Evolutionary conservation across 2,888 invertebrate genomes (phyloP).

Genomic region (Amiota minor): DNA sequence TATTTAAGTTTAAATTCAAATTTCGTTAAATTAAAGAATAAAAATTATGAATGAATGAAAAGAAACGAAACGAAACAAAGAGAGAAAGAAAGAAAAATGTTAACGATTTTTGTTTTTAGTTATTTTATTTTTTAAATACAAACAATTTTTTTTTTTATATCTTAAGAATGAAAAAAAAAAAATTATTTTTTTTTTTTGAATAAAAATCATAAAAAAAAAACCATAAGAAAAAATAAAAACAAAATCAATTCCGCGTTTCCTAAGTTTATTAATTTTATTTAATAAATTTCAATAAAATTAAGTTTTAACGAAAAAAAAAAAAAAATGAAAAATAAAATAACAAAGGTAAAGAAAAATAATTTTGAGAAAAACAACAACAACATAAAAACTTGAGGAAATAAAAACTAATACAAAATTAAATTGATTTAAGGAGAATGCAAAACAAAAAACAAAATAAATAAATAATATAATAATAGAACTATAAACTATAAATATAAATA

Average conservation of each 20-base stretch:
- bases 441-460: slow-evolving; percentile 31
- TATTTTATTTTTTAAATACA: background rate
- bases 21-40: slow-evolving; percentile 31
- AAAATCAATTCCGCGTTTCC: background rate
- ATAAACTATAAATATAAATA: slow-evolving; percentile 17
- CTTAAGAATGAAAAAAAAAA: background rate
- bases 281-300: no score
- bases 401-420: slow-evolving; percentile 34
- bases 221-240: background rate
- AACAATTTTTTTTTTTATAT: background rate
- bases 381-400: slow-evolving; percentile 13
- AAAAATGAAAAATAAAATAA: slow-evolving; percentile 5
- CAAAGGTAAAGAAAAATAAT: background rate
- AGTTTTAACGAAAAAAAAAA: background rate
- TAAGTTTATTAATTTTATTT: no score
- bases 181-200: background rate
- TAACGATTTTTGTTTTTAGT: slow-evolving; percentile 1
- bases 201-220: background rate
- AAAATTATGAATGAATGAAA: slow-evolving; percentile 24
- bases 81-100: background rate
- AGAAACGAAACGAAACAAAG: slow-evolving; percentile 26
- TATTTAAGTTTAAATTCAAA: slow-evolving; percentile 28
- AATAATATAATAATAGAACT: slow-evolving; percentile 10
- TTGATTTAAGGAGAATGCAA: slow-evolving; percentile 7
- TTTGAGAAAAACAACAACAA: background rate